phyloP scores from a whole-genome alignment of 2,797 vertebrate genomes.

The Taeniopygia guttata region DNA sequence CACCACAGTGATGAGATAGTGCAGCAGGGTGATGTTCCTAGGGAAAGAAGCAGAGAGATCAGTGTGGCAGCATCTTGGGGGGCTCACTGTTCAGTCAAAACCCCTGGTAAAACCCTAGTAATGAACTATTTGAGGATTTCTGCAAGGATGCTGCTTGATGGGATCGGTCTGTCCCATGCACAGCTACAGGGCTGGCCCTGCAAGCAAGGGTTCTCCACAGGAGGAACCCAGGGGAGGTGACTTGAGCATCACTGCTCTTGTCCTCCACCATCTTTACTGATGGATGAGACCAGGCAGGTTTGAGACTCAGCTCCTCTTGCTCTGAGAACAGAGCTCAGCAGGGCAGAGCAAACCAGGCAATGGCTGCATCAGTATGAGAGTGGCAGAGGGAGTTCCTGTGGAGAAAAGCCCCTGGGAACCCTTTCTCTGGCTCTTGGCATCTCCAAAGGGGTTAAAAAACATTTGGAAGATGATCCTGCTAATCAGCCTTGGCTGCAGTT shows the following conservation, averaged over 20 bases:
- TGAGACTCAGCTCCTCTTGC: neutral
- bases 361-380: neutral
- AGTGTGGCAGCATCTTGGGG: fast-evolving
- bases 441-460: neutral
- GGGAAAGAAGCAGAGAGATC: neutral
- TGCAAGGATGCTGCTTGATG: neutral
- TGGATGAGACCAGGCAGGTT: neutral
- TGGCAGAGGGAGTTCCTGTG: neutral
- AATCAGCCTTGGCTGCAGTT: neutral
- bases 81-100: fast-evolving
- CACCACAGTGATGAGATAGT: conserved; percentile 97
- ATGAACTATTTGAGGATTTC: neutral
- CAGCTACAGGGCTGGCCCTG: neutral
- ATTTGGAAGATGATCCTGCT: neutral
- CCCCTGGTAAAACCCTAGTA: neutral
- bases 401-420: neutral
- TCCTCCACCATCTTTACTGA: neutral
- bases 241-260: neutral
- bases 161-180: neutral
- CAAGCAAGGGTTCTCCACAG: neutral
- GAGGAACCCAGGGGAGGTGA: neutral
- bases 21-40: conserved; percentile 96
- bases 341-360: neutral
- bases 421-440: neutral
- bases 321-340: fast-evolving